Evolutionary conservation across 2,113 vertebrate species (phyloP), one percentile per base, ranked within the genome.

Genomic region (Callithrix jacchus): DNA sequence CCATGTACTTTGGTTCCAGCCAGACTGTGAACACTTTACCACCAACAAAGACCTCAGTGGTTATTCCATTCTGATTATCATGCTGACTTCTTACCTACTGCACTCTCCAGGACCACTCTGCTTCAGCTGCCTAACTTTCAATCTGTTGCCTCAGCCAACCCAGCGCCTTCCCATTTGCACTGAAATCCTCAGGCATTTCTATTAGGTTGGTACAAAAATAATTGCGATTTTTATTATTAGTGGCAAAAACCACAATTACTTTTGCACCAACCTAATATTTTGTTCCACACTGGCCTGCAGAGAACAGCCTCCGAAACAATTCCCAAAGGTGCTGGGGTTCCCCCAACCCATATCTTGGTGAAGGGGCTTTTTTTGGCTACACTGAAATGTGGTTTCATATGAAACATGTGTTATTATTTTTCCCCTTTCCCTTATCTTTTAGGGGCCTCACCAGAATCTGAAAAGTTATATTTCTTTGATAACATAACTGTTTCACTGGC

Each of bases 41-140:
- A 35, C 5, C 9, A 68, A 40, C 25, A 49, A 73, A 66, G 56
- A 79, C 64, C 45, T 9, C 27, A 25, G n/a, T 23, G 20, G 12
- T 74, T 37, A 54, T 12, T 84, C 18, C 35, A 32, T 70, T 82
- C 30, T 70, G 37, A 71, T 87, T 25, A 49, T 45, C 25, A 27
- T 42, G 14, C 45, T 85, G 17, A 42, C 0, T 25, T 84, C 2
- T 45, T 66, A 37, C 5, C 11, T 32, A 23, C 27, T 54, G 8
- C 52, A 58, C 0, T 17, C 42, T n/a, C 21, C 45, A 14, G 21
- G 3, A 0, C 5, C 16, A 7, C 9, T 76, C 1, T 66, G 47
- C 42, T 40, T 93, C 25, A 20, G 27, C 2, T 91, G 14, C 45
- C 61, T 80, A 45, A 61, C 76, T 54, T 89, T 1, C 0, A 16